Percentiles rank a stretch among this genome's conserved stretches.
phyloP scores from a whole-genome alignment of 2,888 invertebrate species.

The Trypoxylon attenuatum region DNA sequence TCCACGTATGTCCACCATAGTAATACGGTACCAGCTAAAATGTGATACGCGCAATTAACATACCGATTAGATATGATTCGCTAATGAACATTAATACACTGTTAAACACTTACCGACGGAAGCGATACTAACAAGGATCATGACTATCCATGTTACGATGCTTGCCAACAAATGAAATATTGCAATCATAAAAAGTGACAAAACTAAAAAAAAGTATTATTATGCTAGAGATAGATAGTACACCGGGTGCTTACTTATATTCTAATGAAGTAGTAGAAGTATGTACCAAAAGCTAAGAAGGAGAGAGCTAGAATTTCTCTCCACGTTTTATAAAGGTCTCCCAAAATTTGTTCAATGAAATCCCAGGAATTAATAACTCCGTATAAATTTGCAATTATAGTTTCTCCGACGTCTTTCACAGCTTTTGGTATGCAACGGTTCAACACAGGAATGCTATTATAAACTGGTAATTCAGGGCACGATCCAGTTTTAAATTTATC shows the following conservation, averaged over 20 bases:
- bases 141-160: slow-evolving; percentile 91
- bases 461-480: slow-evolving; percentile 84
- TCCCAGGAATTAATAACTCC: slow-evolving; percentile 91
- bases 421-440: slow-evolving; percentile 91
- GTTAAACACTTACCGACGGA: slow-evolving; percentile 78
- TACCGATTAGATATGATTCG: not conserved
- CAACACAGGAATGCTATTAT: slow-evolving; percentile 85
- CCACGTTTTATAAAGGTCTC: slow-evolving; percentile 93
- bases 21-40: slow-evolving; percentile 80
- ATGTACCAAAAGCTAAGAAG: slow-evolving; percentile 87
- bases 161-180: slow-evolving; percentile 89
- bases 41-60: no score
- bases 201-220: slow-evolving; percentile 81
- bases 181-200: slow-evolving; percentile 88
- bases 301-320: slow-evolving; percentile 88
- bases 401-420: slow-evolving; percentile 80
- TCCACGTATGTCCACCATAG: slow-evolving; percentile 94
- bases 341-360: slow-evolving; percentile 89
- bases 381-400: slow-evolving; percentile 84
- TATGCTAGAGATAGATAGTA: not conserved
- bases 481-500: slow-evolving; percentile 66
- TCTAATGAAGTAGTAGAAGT: not conserved
- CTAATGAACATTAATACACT: not conserved
- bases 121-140: slow-evolving; percentile 85
- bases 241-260: no score